These are phyloP conservation scores for Archips crataeganus DNA, from an alignment of 2,888 invertebrate species.

Conservation along the genomic window DNA sequence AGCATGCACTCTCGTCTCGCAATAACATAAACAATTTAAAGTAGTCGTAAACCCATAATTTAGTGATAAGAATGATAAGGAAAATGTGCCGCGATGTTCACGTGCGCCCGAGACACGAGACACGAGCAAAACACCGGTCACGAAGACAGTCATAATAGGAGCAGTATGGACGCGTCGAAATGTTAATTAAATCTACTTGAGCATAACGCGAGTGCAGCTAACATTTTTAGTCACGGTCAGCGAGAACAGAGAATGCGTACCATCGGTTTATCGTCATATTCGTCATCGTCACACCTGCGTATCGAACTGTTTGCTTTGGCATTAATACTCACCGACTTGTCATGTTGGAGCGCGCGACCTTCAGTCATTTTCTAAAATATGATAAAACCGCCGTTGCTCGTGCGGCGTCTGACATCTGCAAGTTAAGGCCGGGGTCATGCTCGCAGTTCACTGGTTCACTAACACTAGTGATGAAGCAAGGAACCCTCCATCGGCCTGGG, in stretches of 20 bases:
- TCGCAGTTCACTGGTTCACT: conserved; percentile 52
- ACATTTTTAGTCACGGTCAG: conserved; percentile 37
- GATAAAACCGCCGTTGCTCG: conserved; percentile 81
- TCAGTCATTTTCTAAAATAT: conserved; percentile 85
- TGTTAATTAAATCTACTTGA: conserved; percentile 1
- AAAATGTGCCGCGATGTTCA: conserved; percentile 20
- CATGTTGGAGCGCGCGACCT: conserved; percentile 73
- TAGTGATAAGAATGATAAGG: conserved; percentile 38
- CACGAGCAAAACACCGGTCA: not conserved
- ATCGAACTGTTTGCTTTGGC: conserved; percentile 24
- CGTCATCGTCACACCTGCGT: conserved; percentile 23
- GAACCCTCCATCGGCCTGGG: conserved; percentile 37
- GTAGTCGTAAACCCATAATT: conserved; percentile 29
- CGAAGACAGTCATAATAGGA: not conserved
- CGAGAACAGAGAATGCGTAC: conserved; percentile 11
- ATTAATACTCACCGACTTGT: conserved; percentile 71
- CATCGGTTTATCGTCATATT: not conserved
- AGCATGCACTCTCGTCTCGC: not conserved
- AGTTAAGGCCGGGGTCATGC: conserved; percentile 75
- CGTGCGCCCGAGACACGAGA: conserved; percentile 4
- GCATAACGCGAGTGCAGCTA: conserved; percentile 9
- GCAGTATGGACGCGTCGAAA: not conserved
- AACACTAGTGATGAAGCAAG: conserved; percentile 44
- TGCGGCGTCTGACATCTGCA: conserved; percentile 83
- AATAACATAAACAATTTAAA: conserved; percentile 25